Evolutionary conservation across 2,797 vertebrate species (phyloP).

Genomic region (Gadopsis bispinosus): DNA sequence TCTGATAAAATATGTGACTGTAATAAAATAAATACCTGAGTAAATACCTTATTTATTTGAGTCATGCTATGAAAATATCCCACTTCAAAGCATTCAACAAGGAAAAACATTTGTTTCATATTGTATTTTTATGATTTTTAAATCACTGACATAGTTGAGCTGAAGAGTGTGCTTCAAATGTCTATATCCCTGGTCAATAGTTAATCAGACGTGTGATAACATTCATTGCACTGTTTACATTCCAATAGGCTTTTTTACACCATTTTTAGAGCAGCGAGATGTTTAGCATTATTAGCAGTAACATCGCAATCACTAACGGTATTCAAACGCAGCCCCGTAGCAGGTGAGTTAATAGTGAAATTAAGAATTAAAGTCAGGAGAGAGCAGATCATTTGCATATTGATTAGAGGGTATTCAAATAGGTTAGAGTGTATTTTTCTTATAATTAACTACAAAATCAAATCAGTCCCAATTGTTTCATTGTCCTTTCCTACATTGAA

Average conservation of each 20-base stretch:
- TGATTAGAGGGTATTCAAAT: conserved; percentile 70
- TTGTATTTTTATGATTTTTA: background rate
- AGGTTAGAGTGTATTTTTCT: conserved; percentile 55
- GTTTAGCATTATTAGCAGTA: conserved; percentile 33
- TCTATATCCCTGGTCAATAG: background rate
- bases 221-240: background rate
- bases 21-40: no score
- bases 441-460: conserved; percentile 74
- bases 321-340: conserved; percentile 29
- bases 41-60: background rate
- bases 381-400: conserved; percentile 70
- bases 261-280: background rate
- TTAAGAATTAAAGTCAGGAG: conserved; percentile 42
- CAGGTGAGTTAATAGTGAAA: conserved; percentile 44
- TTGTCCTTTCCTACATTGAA: conserved; percentile 65
- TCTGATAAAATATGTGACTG: background rate
- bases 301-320: conserved; percentile 8
- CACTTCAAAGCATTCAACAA: background rate
- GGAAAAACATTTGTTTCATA: background rate
- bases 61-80: rapidly evolving
- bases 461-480: conserved; percentile 74
- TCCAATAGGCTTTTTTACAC: background rate
- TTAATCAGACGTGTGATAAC: background rate
- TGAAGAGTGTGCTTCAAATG: background rate
- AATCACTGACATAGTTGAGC: background rate